Base-by-base conservation (phyloP, 2,888 invertebrate genomes). In the Agrochola litura region DNA sequence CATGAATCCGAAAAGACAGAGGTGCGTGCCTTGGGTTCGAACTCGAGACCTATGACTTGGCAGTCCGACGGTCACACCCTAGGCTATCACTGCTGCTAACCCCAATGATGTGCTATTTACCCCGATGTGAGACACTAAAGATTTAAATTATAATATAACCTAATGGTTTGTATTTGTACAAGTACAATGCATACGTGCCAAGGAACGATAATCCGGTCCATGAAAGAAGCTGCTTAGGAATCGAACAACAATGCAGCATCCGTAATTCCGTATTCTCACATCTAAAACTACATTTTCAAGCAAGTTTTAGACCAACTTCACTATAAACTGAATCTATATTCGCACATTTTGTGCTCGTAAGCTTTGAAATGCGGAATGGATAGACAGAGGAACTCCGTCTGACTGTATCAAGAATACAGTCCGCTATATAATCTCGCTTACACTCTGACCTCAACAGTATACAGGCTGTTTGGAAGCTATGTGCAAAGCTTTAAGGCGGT, bases 371-470 rank as follows among this genome's bases (percentile, higher is more conserved):
- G 41, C 30, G 37, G 46, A 72, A 75, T 63, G 61, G 66, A 73
- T 76, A 64, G 64, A 22, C 73, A 60, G 22, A 63, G 22, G 12
- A 41, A 65, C 43, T 64, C 74, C 30, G 14, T 49, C 25, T 19
- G 58, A 61, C 30, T 41, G 19, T 43, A 60, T 37, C 73, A 73
- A 82, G 46, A 76, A 66, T 76, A 73, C 49, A 49, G 49, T 58
- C 54, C 43, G 16, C 41, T 54, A 61, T 67, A 60, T 85, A 61
- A 85, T 76, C 58, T 76, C 52, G 41, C 82, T 76, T 81, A 54
- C 69, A 69, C 71, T 81, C 37, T 30, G 14, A 49, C 25, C 84
- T 66, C 43, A 19, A 25, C 6, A 37, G 61, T 49, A 37, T 30
- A 30, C 30, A 30, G 30, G 30, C 30, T 30, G 30, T 30, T 30